Evolutionary conservation across 2,888 invertebrate species (phyloP), one percentile per base, ranked within the genome.

Genomic region (Amblyteles armatorius): DNA sequence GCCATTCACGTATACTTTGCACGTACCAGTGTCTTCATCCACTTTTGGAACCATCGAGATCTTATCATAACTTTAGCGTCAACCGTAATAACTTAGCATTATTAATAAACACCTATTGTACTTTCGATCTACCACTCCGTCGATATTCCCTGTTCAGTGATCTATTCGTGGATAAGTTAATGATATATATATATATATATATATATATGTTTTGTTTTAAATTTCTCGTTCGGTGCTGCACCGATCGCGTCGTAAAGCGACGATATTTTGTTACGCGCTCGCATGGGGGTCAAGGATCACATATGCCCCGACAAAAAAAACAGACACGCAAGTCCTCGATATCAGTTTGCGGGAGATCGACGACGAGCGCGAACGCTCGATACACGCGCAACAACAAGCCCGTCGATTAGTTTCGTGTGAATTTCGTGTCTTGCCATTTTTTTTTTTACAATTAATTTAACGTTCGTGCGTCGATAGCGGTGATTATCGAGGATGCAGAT

Each of bases 401-500:
- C 13, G 57, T 22, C 57, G 13, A 68, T 68, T 68, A 48, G 40
- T 68, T 26, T 57, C 9, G 5, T 22, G 55, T 44, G 33, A 7
- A 60, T 74, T 60, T 57, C 52, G 7, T 11, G 16, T 57, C 3
- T 57, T 2, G 55, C 11, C n/a, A 55, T 57, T 22, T 57, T 2
- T 22, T 2, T 9, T 57, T 7, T 67, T 9, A 26, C 52, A 22
- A 65, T 22, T 22, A 22, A 9, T 68, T 63, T 33, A 29, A 29
- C 6, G 29, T 16, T 13, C 26, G 40, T 36, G 22, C 36, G 16
- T 40, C 16, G 9, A 26, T 19, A 40, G 33, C 63, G 11, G 19
- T 33, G 16, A 36, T 26, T 57, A 22, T 11, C 57, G 26, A 57
- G 26, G 4, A 94, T 94, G 93, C 93, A 93, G 82, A 91, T 94